Base-by-base conservation (phyloP, 2,888 invertebrate species). In the Adineta ricciae region DNA sequence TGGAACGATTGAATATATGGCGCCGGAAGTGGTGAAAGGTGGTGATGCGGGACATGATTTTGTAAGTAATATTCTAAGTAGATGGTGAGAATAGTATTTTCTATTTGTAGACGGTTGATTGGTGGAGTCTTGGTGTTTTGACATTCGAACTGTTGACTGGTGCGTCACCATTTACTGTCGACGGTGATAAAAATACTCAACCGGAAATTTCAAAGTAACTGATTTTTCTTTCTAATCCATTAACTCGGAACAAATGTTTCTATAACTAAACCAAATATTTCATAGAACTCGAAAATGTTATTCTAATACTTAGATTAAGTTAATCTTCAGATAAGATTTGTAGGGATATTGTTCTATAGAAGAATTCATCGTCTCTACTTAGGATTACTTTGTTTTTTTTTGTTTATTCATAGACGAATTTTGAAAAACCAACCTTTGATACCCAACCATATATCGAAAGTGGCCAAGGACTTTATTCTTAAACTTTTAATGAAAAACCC, bases 1-100 rank as follows among this genome's bases (percentile, higher is more conserved):
- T 90, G 98, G 98, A 32, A 98, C 97, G 87, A 95, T 97, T 88
- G 97, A 98, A 90, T 98, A 98, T 91, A 98, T 98, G 97, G 97
- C 97, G 36, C 97, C 95, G 0, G 95, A 93, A 90, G 92, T 93
- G 50, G 92, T 93, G 54, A 91, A 94, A 88, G 95, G 95, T 41
- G 78, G 78, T 86, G 94, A 93, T 85, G 93, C 94, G 87, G 97
- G 97, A 38, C 97, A 97, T 91, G 96, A 96, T 93, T 95, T 95
- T 91, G 95, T 96, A 64, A 64, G 64, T 24, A 46, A 46, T 8
- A n/a, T 5, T 46, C 11, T 46, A 46, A 11, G 11, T 8, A n/a
- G n/a, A n/a, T n/a, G n/a, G n/a, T n/a, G n/a, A n/a, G n/a, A n/a
- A n/a, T n/a, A n/a, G n/a, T n/a, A n/a, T n/a, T n/a, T n/a, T n/a